Evolutionary conservation across 1,140 invertebrate species (phyloP), one percentile per base, ranked within the genome.

Genomic region (Delia radicum): DNA sequence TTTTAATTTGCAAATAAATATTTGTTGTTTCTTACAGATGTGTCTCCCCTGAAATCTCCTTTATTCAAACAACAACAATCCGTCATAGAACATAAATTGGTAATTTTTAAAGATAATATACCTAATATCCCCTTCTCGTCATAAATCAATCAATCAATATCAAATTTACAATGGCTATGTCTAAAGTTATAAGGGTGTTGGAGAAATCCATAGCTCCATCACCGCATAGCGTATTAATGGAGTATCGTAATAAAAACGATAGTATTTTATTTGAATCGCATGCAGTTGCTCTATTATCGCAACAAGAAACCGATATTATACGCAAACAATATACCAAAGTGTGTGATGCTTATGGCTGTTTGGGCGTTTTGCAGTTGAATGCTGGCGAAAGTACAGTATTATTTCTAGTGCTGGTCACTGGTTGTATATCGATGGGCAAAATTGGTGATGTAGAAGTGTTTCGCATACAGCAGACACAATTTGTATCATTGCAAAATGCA

Each of bases 361-460:
- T 98, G 29, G 96, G 96, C 62, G 94, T 96, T 12, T 87, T 98
- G 0, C 94, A 95, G 81, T 85, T 97, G 10, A 95, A 94, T 88
- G 90, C 92, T 77, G 95, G 95, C 74, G 94, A 97, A 83, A 92
- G 90, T 78, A 92, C 92, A 29, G 87, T 96, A 31, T 88, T 96
- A 28, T 98, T 95, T 82, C 89, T 98, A 62, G 95, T 98, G 4
- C 89, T 98, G 79, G 94, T 98, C n/a, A 97, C 94, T 6, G 95
- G 96, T 7, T 98, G 96, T 86, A 92, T 96, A 77, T 98, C 96
- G 2, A 93, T 98, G 75, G 97, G 96, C 12, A 98, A 98, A 89
- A 94, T 99, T 63, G 91, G 91, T 15, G 95, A 98, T 79, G 93
- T 94, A 5, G 97, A 99, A 89, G 92, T 98, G 26, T 98, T 98